Base-by-base conservation (phyloP, 2,888 invertebrate genomes). In the Meliscaeva auricollis region DNA sequence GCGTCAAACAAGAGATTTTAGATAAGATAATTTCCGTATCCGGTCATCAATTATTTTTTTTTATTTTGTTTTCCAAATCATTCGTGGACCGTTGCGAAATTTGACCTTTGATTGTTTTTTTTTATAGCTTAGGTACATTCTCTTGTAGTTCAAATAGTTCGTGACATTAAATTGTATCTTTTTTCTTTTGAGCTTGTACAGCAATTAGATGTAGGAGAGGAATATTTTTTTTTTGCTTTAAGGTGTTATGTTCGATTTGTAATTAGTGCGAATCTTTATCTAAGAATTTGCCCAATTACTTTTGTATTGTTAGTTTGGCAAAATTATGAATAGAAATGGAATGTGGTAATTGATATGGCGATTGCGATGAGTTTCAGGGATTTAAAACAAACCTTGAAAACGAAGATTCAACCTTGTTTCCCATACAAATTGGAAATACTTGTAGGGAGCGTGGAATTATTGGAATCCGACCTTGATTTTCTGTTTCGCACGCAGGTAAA, bases 21-120 rank as follows among this genome's bases (percentile, higher is more conserved):
- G 38, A 50, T 35, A 48, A 52, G 50, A 52, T 73, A 54, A 68
- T 75, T 66, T 75, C 75, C 66, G 66, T 75, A 68, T 68, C 56
- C 56, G 75, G 66, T 64, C 41, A 46, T 46, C 66, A 35, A 66
- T 75, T 72, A 32, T 32, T 56, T 48, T 22, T 9, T 38, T 9
- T 9, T 38, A 4, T 38, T 38, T 32, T 4, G 7, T 32, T 32
- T 44, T 38, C n/a, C n/a, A 46, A 72, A 72, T 72, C 20, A 72
- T 11, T 60, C 4, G 30, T 35, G 50, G 22, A 50, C 56, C 44
- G 56, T 70, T 56, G 44, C 69, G n/a, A 70, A 70, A 44, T 70
- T 5, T 44, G 69, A 70, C 54, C 69, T 70, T 56, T 70, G 35
- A 46, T 70, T n/a, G n/a, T 69, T 52, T n/a, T 50, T 26, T 54